Base-by-base conservation (phyloP, 2,888 invertebrate genomes). In the Euplexia lucipara region DNA sequence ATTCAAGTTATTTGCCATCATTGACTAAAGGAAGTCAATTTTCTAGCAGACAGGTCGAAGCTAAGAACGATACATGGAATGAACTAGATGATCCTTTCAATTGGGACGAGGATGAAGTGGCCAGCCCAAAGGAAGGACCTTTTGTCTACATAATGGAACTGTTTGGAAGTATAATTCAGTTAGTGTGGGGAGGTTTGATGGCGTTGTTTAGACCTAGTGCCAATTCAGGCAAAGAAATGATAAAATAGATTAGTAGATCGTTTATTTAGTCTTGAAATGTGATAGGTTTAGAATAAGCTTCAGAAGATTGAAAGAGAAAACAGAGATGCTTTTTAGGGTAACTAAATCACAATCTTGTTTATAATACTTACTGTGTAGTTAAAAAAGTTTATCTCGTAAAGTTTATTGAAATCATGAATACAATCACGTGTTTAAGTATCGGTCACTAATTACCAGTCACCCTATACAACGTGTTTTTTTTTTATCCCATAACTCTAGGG, bases 161-260 rank as follows among this genome's bases (percentile, higher is more conserved):
- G 0, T 35, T 94, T 0, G 92, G 89, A 0, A 93, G 93, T 68
- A 42, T 92, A 0, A 59, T 92, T 14, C 93, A 93, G 65, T 62
- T 95, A 10, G 44, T 91, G 10, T 92, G 89, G 83, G 94, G 94
- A 0, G 91, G 91, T 0, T 61, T 95, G 1, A 34, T 85, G 1
- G 80, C 89, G 0, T 47, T 90, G 0, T 92, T 95, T 45, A 86
- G 75, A 20, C 84, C 88, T 1, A 61, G 66, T 12, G 6, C 59
- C 14, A 64, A 62, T 51, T 20, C 41, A 3, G 42, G 32, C n/a
- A 14, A 39, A 8, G 3, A 3, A 18, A 12, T 4, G 14, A 12
- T 20, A 20, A 30, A 30, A 32, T 20, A 44, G 3, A 3, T 8
- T 16, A 1, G 7, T 8, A 53, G 9, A 10, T 16, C 12, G 16